phyloP scores from a whole-genome alignment of 2,888 invertebrate genomes.

The Sinhomidia bicolor region DNA sequence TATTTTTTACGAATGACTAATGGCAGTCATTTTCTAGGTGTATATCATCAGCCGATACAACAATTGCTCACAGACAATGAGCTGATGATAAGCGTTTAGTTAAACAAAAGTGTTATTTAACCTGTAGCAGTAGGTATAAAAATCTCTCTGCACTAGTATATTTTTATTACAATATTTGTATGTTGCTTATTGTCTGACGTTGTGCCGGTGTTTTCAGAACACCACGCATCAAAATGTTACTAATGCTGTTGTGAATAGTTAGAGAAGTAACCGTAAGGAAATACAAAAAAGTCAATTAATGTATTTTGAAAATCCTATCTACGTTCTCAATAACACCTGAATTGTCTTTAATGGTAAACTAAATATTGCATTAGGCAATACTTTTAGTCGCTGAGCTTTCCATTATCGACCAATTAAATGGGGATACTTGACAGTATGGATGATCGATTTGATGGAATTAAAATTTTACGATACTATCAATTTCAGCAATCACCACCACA shows the following conservation, averaged over 20 bases:
- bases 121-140: background rate
- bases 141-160: too few relatives aligned
- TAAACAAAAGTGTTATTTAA: background rate
- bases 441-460: conserved; percentile 10
- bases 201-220: too few relatives aligned
- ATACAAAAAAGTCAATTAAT: too few relatives aligned
- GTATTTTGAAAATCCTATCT: too few relatives aligned
- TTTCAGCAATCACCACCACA: background rate
- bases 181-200: too few relatives aligned
- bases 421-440: background rate
- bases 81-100: conserved; percentile 23
- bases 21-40: too few relatives aligned
- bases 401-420: background rate
- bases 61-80: conserved; percentile 30
- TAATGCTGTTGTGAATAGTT: too few relatives aligned
- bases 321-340: too few relatives aligned
- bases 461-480: conserved; percentile 19
- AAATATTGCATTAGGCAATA: background rate
- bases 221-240: too few relatives aligned
- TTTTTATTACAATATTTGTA: too few relatives aligned
- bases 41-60: background rate
- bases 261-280: too few relatives aligned
- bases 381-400: background rate
- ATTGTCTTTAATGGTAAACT: too few relatives aligned
- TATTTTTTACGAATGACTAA: background rate